Conservation (phyloP, 1,140 invertebrate species). For the Diploscapter pachys region DNA sequence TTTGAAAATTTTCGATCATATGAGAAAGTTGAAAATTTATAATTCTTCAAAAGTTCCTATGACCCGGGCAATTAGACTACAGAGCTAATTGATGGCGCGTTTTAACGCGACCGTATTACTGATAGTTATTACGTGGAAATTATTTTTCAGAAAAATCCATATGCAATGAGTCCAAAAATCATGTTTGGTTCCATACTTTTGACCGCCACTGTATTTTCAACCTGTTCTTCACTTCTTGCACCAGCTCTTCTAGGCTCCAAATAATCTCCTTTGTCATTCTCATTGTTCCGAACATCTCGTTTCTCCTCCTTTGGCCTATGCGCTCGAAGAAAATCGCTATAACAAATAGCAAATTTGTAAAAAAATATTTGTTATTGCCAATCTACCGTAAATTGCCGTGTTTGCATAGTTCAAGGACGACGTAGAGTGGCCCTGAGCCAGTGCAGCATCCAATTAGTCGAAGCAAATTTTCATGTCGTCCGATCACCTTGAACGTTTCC, state of each 20-base stretch:
- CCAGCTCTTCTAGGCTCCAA: constrained; percentile 20
- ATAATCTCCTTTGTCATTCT: constrained; percentile 18
- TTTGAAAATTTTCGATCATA: too few species aligned
- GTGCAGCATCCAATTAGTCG: constrained; percentile 93
- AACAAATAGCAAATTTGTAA: neutral
- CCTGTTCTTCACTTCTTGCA: neutral
- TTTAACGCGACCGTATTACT: too few species aligned
- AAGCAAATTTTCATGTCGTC: constrained; percentile 93
- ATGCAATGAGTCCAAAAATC: too few species aligned
- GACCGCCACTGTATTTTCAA: neutral
- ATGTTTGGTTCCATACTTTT: too few species aligned
- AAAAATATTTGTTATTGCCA: constrained; percentile 2
- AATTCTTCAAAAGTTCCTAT: too few species aligned
- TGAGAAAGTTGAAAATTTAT: too few species aligned
- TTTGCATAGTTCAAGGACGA: constrained; percentile 90
- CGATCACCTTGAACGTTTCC: constrained; percentile 95
- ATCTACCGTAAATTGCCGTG: constrained; percentile 77
- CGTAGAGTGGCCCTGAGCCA: constrained; percentile 80
- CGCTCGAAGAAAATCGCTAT: constrained; percentile 80
- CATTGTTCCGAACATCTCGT: constrained; percentile 11
- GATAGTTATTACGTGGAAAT: too few species aligned
- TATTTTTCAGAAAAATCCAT: too few species aligned
- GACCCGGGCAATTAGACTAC: too few species aligned
- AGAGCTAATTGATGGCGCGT: too few species aligned
- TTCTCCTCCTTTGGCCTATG: constrained; percentile 70